Percentiles rank a stretch among this genome's conserved stretches.
Conservation (phyloP, 2,888 invertebrate species). For the Eristalis intricaria region DNA sequence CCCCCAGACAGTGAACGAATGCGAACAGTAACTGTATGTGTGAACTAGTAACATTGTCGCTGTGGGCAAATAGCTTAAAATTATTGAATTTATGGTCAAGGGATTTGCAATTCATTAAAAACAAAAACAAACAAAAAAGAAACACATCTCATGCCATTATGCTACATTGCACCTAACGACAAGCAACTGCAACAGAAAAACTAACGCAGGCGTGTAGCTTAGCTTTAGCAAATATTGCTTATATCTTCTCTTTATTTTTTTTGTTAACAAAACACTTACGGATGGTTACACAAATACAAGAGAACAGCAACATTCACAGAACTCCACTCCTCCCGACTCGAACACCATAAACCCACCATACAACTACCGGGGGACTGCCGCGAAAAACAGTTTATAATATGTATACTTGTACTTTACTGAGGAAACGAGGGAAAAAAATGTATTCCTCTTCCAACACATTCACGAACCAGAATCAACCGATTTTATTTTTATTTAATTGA, state of each 20-base stretch:
- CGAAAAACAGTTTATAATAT: not conserved
- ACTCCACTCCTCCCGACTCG: not conserved
- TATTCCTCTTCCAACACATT: not conserved
- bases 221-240: not conserved
- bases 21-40: not conserved
- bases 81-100: not conserved
- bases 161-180: not conserved
- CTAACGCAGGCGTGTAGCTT: not conserved
- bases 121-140: not conserved
- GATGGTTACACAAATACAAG: not conserved
- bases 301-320: not conserved
- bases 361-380: not conserved
- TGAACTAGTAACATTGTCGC: not conserved
- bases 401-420: not conserved
- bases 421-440: not conserved
- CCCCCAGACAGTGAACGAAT: not conserved
- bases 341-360: not conserved
- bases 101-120: not conserved
- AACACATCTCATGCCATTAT: not conserved
- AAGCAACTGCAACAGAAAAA: slow-evolving; percentile 6
- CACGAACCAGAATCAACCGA: not conserved
- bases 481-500: not conserved
- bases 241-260: not conserved
- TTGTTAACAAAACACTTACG: slow-evolving; percentile 13
- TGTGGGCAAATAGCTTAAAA: not conserved